phyloP scores from a whole-genome alignment of 2,797 vertebrate species.

The Mastacembelus armatus region DNA sequence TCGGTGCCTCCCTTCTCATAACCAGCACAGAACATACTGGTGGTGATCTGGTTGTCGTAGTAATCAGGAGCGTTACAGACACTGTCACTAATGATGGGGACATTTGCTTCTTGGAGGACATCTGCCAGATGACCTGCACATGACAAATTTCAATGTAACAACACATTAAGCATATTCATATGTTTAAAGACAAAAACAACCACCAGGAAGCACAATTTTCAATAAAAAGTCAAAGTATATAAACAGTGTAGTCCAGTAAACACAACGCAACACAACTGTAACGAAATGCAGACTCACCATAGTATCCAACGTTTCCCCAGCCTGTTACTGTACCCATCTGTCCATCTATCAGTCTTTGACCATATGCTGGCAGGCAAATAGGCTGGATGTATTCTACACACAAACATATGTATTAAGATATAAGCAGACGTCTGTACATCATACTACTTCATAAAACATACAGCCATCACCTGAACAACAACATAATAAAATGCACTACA shows the following conservation, averaged over 20 bases:
- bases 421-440: neutral
- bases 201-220: neutral
- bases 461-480: neutral
- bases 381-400: constrained; percentile 91
- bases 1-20: constrained; percentile 91
- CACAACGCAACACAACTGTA: neutral
- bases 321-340: constrained; percentile 91
- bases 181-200: neutral
- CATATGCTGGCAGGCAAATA: constrained; percentile 89
- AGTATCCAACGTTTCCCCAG: constrained; percentile 92
- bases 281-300: constrained; percentile 79
- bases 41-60: constrained; percentile 92
- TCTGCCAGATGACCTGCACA: constrained; percentile 86
- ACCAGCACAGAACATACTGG: constrained; percentile 94
- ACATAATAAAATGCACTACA: neutral
- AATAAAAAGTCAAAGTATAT: too few species aligned
- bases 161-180: too few species aligned
- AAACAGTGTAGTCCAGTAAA: neutral
- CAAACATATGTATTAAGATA: constrained; percentile 5
- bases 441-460: neutral
- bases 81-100: constrained; percentile 90
- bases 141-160: constrained; percentile 1
- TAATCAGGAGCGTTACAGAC: constrained; percentile 91
- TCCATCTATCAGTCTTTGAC: constrained; percentile 88
- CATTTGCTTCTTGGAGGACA: constrained; percentile 88